These are phyloP conservation scores for Ennomos fuscantarius DNA, from an alignment of 2,888 invertebrate genomes.

Conservation along the genomic window DNA sequence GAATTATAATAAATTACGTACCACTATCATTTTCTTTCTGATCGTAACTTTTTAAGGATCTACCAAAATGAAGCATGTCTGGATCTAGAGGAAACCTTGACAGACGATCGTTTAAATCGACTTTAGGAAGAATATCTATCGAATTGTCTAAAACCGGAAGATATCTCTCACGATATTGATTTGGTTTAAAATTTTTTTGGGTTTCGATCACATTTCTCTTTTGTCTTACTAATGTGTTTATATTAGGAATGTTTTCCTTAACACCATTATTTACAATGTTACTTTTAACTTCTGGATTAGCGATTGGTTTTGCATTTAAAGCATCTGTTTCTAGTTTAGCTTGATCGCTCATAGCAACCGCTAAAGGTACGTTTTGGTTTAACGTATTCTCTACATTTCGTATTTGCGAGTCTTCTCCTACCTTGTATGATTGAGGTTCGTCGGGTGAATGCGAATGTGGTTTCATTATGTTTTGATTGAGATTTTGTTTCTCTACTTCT, in stretches of 20 bases:
- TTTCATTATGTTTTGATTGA: constrained; percentile 12
- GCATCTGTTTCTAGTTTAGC: constrained; percentile 39
- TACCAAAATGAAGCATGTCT: constrained; percentile 57
- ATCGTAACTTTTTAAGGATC: constrained; percentile 68
- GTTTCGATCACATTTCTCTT: constrained; percentile 71
- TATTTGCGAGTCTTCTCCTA: constrained; percentile 63
- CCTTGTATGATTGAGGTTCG: constrained; percentile 72
- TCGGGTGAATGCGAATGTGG: constrained; percentile 65
- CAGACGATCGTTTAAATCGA: constrained; percentile 58
- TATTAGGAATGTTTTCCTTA: constrained; percentile 4
- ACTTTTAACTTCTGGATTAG: constrained; percentile 21
- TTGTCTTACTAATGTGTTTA: constrained; percentile 45
- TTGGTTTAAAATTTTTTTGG: constrained; percentile 49
- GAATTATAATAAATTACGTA: constrained; percentile 37
- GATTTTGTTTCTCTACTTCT: neutral
- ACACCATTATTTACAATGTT: neutral
- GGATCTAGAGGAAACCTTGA: constrained; percentile 55
- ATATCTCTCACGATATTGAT: constrained; percentile 61
- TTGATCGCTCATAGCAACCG: constrained; percentile 55
- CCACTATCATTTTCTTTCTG: constrained; percentile 47
- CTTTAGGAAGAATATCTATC: constrained; percentile 48
- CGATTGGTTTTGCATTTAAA: constrained; percentile 3
- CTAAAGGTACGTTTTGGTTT: constrained; percentile 58
- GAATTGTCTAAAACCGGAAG: constrained; percentile 23
- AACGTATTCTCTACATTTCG: constrained; percentile 33